Percentiles rank a stretch among this genome's conserved stretches.
Evolutionary conservation across 2,797 vertebrate genomes (phyloP).

Genomic region (Centropyge bicolor): DNA sequence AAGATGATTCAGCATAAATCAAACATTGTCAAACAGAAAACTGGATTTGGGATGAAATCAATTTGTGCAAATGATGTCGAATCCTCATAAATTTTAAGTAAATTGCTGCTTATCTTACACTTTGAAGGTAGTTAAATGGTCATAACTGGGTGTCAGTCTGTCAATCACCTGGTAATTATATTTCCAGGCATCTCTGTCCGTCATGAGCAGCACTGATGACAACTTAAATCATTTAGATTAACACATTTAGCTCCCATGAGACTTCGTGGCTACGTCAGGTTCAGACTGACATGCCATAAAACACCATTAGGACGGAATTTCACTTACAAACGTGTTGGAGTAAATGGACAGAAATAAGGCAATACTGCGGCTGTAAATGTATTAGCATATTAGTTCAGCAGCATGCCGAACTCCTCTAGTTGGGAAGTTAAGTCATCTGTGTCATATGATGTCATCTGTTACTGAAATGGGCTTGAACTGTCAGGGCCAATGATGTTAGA

Average conservation of each 20-base stretch:
- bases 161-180: conserved; percentile 49
- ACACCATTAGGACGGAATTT: conserved; percentile 32
- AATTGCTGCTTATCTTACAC: conserved; percentile 31
- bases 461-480: conserved; percentile 72
- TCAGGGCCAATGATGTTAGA: conserved; percentile 69
- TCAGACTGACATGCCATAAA: conserved; percentile 38
- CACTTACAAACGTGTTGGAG: conserved; percentile 12
- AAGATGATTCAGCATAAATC: conserved; percentile 9
- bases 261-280: conserved; percentile 7
- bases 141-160: conserved; percentile 25
- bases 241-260: conserved; percentile 39
- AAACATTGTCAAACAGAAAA: background rate
- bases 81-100: conserved; percentile 3
- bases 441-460: conserved; percentile 72
- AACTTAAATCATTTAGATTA: conserved; percentile 51
- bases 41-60: background rate
- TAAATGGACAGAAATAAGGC: conserved; percentile 45
- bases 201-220: conserved; percentile 22
- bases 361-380: conserved; percentile 32
- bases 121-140: conserved; percentile 24
- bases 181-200: conserved; percentile 23
- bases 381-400: conserved; percentile 11
- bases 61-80: conserved; percentile 28
- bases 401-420: conserved; percentile 27
- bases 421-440: conserved; percentile 60